Conservation (phyloP, 64 coral and sea anemone genomes). For the Stichodactyla helianthus region DNA sequence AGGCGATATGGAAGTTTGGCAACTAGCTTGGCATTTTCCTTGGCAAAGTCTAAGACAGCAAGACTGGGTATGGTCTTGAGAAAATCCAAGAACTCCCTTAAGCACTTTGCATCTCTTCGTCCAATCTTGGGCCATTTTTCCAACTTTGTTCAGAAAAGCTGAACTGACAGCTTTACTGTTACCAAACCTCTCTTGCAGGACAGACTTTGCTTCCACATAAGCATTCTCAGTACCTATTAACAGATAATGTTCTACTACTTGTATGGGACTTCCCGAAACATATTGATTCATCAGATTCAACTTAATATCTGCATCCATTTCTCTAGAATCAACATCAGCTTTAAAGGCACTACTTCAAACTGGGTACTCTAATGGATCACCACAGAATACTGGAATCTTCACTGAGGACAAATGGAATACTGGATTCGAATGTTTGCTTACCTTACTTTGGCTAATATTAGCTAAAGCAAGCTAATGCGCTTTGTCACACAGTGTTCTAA, state of each 20-base stretch:
- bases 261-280: constrained; percentile 20
- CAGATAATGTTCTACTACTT: constrained; percentile 50
- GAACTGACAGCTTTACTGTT: constrained; percentile 54
- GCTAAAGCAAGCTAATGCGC: not conserved
- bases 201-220: constrained; percentile 44
- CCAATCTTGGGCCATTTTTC: constrained; percentile 52
- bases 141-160: constrained; percentile 42
- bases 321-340: constrained; percentile 11
- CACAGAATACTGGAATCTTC: constrained; percentile 8
- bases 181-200: constrained; percentile 51
- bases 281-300: constrained; percentile 24
- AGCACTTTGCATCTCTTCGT: constrained; percentile 13
- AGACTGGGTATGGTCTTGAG: constrained; percentile 28
- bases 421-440: not conserved
- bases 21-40: constrained; percentile 32
- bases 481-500: constrained; percentile 13
- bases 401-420: constrained; percentile 4
- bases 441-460: constrained; percentile 3
- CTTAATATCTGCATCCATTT: constrained; percentile 33
- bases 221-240: constrained; percentile 57
- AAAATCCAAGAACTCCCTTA: constrained; percentile 41
- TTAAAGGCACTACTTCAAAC: constrained; percentile 32
- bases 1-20: constrained; percentile 8
- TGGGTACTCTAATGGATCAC: constrained; percentile 24
- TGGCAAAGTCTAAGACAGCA: constrained; percentile 46